A percentile compares a stretch with the other conserved stretches of the same genome.
phyloP scores from a whole-genome alignment of 2,888 invertebrate genomes.

The Himalopsyche anomala region DNA sequence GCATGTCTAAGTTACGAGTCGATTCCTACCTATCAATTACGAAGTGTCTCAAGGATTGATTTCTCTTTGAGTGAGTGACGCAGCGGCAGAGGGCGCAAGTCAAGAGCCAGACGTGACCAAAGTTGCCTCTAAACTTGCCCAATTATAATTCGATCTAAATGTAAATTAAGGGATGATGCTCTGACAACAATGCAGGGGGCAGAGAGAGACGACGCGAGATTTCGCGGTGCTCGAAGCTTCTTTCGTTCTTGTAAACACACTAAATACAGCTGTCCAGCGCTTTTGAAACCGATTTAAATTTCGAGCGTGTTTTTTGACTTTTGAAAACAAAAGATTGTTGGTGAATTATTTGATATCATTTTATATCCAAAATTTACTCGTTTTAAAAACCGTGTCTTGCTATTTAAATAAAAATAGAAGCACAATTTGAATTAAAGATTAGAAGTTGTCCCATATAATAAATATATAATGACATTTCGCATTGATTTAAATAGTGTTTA shows the following conservation, averaged over 20 bases:
- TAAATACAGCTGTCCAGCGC: slow-evolving; percentile 34
- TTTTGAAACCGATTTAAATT: slow-evolving; percentile 32
- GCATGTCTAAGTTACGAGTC: neutral
- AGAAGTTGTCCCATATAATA: too few relatives aligned
- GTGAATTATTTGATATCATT: neutral
- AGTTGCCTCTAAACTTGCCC: slow-evolving; percentile 61
- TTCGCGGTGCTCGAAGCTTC: neutral
- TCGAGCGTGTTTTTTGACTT: neutral
- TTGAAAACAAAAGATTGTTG: neutral
- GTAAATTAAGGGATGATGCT: slow-evolving; percentile 65
- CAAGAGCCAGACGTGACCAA: slow-evolving; percentile 45
- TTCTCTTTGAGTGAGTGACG: slow-evolving; percentile 48
- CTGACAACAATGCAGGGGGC: slow-evolving; percentile 57
- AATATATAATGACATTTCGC: too few relatives aligned
- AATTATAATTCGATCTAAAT: slow-evolving; percentile 66
- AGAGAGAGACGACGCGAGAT: slow-evolving; percentile 43
- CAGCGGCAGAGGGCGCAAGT: slow-evolving; percentile 50
- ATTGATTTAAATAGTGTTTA: too few relatives aligned
- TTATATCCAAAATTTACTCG: too few relatives aligned
- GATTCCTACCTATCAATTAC: slow-evolving; percentile 46
- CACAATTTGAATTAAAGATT: too few relatives aligned
- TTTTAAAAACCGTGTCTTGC: too few relatives aligned
- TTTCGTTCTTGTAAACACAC: slow-evolving; percentile 60
- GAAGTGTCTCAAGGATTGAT: slow-evolving; percentile 56
- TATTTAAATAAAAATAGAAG: too few relatives aligned